Percentiles rank a stretch among this genome's conserved stretches.
phyloP scores from a whole-genome alignment of 2,113 vertebrate genomes.

The Trichomycterus rosablanca region DNA sequence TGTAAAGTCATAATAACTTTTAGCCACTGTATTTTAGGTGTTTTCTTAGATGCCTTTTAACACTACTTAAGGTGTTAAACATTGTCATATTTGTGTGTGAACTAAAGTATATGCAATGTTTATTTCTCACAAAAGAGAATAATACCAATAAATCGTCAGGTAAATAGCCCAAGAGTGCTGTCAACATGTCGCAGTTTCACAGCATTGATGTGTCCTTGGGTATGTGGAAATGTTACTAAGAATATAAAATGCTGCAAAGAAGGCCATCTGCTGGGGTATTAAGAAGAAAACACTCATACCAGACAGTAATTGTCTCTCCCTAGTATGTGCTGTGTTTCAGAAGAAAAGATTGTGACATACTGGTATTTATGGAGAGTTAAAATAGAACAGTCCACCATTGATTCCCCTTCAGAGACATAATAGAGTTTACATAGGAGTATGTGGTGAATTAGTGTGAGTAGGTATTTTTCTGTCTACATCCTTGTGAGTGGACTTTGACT shows the following conservation, averaged over 20 bases:
- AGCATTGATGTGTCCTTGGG: constrained; percentile 18
- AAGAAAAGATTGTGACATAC: constrained; percentile 10
- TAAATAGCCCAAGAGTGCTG: constrained; percentile 1
- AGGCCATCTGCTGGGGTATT: constrained; percentile 24
- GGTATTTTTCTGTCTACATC: neutral
- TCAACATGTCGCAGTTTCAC: constrained; percentile 26
- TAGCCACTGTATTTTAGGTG: no score
- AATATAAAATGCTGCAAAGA: constrained; percentile 12
- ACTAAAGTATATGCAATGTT: no score
- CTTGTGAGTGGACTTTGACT: neutral
- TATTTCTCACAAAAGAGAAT: constrained; percentile 2
- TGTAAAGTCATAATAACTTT: no score
- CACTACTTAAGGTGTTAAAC: no score
- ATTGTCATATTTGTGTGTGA: no score
- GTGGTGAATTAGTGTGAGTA: neutral
- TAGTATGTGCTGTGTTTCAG: constrained; percentile 8
- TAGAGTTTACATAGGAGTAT: neutral
- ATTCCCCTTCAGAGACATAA: neutral
- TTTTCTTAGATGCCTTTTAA: no score
- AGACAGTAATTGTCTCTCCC: constrained; percentile 35
- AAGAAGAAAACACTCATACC: constrained; percentile 28
- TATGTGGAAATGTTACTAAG: constrained; percentile 19
- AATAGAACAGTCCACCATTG: neutral
- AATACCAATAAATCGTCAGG: constrained; percentile 3
- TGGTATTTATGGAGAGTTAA: constrained; percentile 21